Conservation (phyloP, 2,113 vertebrate species). For the Tenrec ecaudatus region DNA sequence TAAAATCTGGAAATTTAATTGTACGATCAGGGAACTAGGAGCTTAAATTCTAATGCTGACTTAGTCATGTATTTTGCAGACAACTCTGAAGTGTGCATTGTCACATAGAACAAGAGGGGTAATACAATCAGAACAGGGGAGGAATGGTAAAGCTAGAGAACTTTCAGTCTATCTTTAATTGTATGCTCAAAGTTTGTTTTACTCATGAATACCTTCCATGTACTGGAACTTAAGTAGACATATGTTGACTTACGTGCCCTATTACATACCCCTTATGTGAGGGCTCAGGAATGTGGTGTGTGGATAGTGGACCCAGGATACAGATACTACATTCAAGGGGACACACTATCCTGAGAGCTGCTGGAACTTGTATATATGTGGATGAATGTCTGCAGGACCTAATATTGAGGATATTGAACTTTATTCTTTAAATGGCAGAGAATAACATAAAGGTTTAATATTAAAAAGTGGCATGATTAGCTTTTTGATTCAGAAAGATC, state of each 20-base stretch:
- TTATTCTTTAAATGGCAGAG: neutral
- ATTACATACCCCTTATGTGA: neutral
- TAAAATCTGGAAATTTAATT: conserved; percentile 33
- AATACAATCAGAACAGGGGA: neutral
- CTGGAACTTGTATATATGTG: neutral
- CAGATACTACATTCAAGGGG: neutral
- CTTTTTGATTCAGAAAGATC: conserved; percentile 35
- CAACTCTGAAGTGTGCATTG: neutral
- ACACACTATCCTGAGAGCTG: neutral
- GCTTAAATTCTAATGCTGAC: conserved; percentile 28
- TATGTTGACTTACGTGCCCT: neutral
- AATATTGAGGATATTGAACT: conserved; percentile 4
- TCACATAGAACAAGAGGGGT: neutral
- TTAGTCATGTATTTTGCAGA: conserved; percentile 51
- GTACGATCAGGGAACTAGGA: neutral
- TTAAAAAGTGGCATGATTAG: neutral
- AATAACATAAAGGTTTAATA: too few species aligned
- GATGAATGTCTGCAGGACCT: neutral
- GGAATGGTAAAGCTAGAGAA: neutral
- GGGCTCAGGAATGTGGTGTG: neutral
- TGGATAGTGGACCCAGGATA: neutral
- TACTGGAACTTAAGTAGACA: conserved; percentile 5
- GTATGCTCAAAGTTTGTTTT: conserved; percentile 44
- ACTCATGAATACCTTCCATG: neutral
- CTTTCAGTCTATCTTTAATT: neutral